Evolutionary conservation across 2,113 vertebrate species (phyloP).

Genomic region (Cygnus atratus): DNA sequence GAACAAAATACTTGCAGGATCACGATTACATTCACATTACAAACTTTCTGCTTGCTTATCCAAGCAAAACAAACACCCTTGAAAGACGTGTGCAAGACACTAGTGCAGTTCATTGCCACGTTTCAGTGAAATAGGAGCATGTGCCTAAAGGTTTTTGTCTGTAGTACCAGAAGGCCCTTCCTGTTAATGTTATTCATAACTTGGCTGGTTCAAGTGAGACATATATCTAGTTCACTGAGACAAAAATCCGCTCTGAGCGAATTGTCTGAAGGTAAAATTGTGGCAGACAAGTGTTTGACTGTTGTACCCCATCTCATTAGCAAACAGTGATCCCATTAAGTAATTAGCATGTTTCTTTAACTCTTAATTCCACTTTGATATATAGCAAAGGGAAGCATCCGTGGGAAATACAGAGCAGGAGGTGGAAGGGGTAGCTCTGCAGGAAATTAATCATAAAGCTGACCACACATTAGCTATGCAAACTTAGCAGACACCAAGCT

Average conservation of each 20-base stretch:
- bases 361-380: constrained; percentile 33
- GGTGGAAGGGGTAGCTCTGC: background rate
- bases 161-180: background rate
- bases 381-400: background rate
- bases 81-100: accelerated
- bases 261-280: constrained; percentile 52
- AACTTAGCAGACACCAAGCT: background rate
- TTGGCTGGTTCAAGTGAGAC: background rate
- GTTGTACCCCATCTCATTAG: constrained; percentile 41
- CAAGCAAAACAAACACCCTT: background rate
- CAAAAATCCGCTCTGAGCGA: constrained; percentile 56
- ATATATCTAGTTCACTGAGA: background rate
- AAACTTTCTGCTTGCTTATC: background rate
- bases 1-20: accelerated
- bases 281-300: background rate
- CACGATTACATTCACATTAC: background rate
- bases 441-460: accelerated
- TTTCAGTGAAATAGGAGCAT: background rate
- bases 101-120: background rate
- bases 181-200: background rate
- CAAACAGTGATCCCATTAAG: constrained; percentile 53
- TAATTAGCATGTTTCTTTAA: constrained; percentile 45
- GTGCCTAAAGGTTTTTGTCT: background rate
- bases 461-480: background rate
- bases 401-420: background rate